Percentiles rank a stretch among this genome's conserved stretches.
These are phyloP conservation scores for Pholis gunnellus DNA, from an alignment of 2,113 vertebrate species.

Conservation along the genomic window DNA sequence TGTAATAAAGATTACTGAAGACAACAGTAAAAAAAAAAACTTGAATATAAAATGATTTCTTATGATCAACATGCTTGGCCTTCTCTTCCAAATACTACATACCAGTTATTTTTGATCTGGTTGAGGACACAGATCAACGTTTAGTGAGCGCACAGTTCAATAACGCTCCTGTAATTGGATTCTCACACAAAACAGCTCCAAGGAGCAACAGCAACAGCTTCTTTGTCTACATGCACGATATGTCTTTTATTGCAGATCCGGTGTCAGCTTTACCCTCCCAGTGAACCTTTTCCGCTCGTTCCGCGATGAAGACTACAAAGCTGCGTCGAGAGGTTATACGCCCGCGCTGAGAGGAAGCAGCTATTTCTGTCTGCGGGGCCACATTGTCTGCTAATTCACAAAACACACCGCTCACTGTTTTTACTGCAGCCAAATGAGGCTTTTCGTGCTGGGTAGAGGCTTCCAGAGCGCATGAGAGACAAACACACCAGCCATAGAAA, in stretches of 20 bases:
- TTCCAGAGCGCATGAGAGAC: neutral
- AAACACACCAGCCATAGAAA: slow-evolving; percentile 21
- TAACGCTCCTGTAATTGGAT: slow-evolving; percentile 18
- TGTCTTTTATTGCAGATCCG: slow-evolving; percentile 47
- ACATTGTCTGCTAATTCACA: slow-evolving; percentile 51
- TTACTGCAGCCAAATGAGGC: slow-evolving; percentile 35
- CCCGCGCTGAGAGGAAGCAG: slow-evolving; percentile 37
- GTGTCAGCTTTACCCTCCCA: slow-evolving; percentile 53
- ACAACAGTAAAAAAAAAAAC: neutral
- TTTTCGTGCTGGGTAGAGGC: slow-evolving; percentile 8
- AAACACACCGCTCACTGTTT: slow-evolving; percentile 25
- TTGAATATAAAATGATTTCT: neutral
- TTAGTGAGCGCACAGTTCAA: slow-evolving; percentile 29
- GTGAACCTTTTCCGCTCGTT: slow-evolving; percentile 48
- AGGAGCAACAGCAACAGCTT: slow-evolving; percentile 19
- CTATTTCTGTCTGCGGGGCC: slow-evolving; percentile 54
- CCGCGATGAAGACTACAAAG: slow-evolving; percentile 41
- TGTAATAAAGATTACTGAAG: neutral
- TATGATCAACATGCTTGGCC: slow-evolving; percentile 1
- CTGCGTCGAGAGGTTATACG: neutral
- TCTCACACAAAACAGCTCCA: slow-evolving; percentile 8
- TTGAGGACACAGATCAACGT: slow-evolving; percentile 16
- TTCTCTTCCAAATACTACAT: slow-evolving; percentile 8
- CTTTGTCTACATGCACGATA: slow-evolving; percentile 39
- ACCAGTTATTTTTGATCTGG: slow-evolving; percentile 15